phyloP scores from a whole-genome alignment of 2,113 vertebrate species.

The Miniopterus natalensis region DNA sequence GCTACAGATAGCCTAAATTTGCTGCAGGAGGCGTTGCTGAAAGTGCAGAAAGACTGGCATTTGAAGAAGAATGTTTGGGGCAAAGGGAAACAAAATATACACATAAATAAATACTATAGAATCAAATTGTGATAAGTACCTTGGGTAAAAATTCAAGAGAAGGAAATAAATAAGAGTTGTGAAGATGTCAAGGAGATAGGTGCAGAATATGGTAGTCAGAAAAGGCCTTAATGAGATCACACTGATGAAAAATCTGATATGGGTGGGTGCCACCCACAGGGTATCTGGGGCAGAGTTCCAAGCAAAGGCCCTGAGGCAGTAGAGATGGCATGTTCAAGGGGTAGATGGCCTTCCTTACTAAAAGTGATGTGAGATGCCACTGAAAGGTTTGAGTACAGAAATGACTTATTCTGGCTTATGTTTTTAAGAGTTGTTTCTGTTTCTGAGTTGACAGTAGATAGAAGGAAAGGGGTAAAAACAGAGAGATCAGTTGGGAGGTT shows the following conservation, averaged over 20 bases:
- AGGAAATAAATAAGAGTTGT: background rate
- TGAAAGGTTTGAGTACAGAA: background rate
- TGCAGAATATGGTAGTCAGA: background rate
- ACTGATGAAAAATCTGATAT: background rate
- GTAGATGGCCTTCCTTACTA: background rate
- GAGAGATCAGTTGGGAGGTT: background rate
- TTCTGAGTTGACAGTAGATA: background rate
- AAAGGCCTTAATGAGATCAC: background rate
- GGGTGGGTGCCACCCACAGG: fast-evolving
- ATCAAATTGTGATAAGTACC: background rate
- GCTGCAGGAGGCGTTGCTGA: background rate
- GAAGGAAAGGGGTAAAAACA: background rate
- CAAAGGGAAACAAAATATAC: background rate
- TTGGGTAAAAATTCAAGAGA: background rate
- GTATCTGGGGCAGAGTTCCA: fast-evolving
- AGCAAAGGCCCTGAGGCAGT: background rate
- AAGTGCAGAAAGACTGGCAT: background rate
- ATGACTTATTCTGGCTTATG: background rate
- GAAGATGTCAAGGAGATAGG: background rate
- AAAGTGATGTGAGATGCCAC: background rate
- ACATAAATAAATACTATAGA: background rate
- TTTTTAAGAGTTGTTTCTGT: background rate
- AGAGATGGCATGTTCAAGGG: no score
- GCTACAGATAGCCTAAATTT: background rate
- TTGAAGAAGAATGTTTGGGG: background rate